Evolutionary conservation across 2,888 invertebrate genomes (phyloP), one percentile per base, ranked within the genome.

Genomic region (Scaptomyza parva): DNA sequence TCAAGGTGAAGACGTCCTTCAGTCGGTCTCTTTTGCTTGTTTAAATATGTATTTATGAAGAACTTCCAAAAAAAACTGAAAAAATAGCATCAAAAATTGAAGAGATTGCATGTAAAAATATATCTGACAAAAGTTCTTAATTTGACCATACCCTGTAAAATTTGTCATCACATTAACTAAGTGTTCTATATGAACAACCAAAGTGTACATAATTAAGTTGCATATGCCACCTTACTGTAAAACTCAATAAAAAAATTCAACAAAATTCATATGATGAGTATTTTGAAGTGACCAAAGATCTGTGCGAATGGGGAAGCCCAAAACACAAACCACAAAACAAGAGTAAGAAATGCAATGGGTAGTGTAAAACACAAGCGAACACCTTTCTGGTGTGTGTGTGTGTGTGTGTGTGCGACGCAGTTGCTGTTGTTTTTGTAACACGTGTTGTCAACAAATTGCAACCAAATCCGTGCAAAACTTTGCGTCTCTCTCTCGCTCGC

Each of bases 381-480:
- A 63, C 30, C 39, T 40, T 47, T 17, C 30, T 5, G n/a, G n/a
- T n/a, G n/a, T n/a, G n/a, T n/a, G n/a, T n/a, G n/a, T n/a, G n/a
- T n/a, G n/a, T n/a, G n/a, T n/a, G 12, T 30, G 18, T 30, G 47
- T 43, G 43, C 41, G 26, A 58, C 35, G 28, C 22, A 41, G 48
- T 60, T 12, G 24, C 17, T 37, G 65, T 17, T 35, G 65, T 44
- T 69, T 44, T 41, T 70, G 85, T 66, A 74, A 75, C 85, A 81
- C 82, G 78, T 84, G 82, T 78, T 85, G 85, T 83, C 79, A 79
- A 79, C 86, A 85, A 79, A 85, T 85, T 79, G 83, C 86, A 82
- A 67, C 78, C 81, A 84, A 78, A 85, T 85, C 85, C 81, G 76
- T 70, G 52, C 64, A 63, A 63, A 78, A 85, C 78, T 84, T 80